Conservation (phyloP, 1,140 invertebrate genomes). For the Varroa destructor region DNA sequence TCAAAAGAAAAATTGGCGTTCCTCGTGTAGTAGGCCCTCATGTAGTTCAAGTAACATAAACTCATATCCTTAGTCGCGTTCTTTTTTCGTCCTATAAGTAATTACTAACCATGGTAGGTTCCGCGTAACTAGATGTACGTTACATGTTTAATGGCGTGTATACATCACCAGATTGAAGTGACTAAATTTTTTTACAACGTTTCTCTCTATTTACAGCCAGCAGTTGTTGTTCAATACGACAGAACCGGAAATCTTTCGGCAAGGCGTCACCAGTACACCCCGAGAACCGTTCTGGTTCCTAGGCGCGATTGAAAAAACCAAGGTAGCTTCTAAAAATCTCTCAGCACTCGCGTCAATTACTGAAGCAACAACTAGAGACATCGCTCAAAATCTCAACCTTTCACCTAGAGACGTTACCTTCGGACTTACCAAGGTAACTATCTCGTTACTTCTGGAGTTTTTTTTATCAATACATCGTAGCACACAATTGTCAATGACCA, state of each 20-base stretch:
- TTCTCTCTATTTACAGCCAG: background rate
- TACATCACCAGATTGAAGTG: too few relatives aligned
- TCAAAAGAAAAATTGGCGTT: too few relatives aligned
- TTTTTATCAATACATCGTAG: too few relatives aligned
- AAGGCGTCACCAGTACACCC: background rate
- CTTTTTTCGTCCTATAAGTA: too few relatives aligned
- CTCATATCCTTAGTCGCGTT: too few relatives aligned
- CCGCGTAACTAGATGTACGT: too few relatives aligned
- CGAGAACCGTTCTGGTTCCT: conserved; percentile 42
- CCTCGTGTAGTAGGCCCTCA: too few relatives aligned
- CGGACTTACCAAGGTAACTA: conserved; percentile 9
- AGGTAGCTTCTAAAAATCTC: conserved; percentile 43
- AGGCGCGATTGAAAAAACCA: conserved; percentile 44
- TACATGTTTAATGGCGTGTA: too few relatives aligned
- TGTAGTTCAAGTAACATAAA: too few relatives aligned
- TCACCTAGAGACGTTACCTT: conserved; percentile 11
- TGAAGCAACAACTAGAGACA: conserved; percentile 45
- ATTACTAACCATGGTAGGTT: too few relatives aligned
- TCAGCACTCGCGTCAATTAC: conserved; percentile 44
- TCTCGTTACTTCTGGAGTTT: background rate
- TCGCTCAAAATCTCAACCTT: conserved; percentile 39
- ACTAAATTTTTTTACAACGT: background rate
- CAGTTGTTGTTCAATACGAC: conserved; percentile 26
- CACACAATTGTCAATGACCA: too few relatives aligned
- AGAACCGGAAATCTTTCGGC: background rate